A percentile compares a stretch with the other conserved stretches of the same genome.
Conservation (phyloP, 2,113 vertebrate genomes). For the Actenoides hombroni region DNA sequence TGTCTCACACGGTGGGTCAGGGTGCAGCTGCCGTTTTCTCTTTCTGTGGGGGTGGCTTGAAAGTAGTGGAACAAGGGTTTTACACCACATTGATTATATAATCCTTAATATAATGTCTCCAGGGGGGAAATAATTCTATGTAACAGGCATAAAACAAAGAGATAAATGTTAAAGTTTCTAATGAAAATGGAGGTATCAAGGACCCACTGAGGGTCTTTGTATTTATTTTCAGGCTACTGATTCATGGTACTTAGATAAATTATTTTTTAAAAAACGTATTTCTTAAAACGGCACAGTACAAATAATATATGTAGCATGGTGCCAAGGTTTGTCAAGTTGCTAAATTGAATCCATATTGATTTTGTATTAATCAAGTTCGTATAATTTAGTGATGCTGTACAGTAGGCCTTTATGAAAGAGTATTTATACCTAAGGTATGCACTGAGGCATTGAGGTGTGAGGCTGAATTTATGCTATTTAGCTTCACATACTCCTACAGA, state of each 20-base stretch:
- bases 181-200: constrained; percentile 40
- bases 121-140: constrained; percentile 45
- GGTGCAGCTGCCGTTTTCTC: constrained; percentile 30
- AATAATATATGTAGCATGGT: not conserved
- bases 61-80: constrained; percentile 61
- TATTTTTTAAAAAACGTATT: constrained; percentile 25
- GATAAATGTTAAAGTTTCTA: constrained; percentile 61
- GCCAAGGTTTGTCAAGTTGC: not conserved
- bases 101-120: constrained; percentile 68
- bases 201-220: not conserved
- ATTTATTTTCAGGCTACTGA: constrained; percentile 9
- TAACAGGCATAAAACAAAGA: constrained; percentile 62
- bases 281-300: not conserved
- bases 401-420: not conserved
- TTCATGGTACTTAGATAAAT: not conserved
- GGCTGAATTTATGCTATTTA: not conserved
- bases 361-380: not conserved
- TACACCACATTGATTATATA: constrained; percentile 67
- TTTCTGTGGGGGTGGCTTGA: constrained; percentile 47
- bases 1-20: constrained; percentile 32
- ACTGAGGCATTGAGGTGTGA: not conserved
- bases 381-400: not conserved
- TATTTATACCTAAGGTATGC: not conserved
- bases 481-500: not conserved
- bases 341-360: not conserved